Evolutionary conservation across 2,797 vertebrate species (phyloP).

Genomic region (Anomalospiza imberbis): DNA sequence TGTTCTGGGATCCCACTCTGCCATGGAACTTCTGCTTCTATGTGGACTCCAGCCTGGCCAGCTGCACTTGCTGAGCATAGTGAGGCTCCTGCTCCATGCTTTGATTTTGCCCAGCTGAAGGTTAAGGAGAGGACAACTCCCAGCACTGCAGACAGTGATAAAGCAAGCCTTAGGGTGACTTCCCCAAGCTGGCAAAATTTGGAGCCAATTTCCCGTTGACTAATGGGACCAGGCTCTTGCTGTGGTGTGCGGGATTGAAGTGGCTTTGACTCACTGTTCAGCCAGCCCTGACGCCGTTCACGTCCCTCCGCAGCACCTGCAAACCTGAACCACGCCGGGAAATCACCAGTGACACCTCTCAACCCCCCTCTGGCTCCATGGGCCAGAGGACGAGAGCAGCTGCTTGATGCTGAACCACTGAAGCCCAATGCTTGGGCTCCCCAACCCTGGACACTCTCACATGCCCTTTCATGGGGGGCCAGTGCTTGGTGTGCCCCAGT

Average conservation of each 20-base stretch:
- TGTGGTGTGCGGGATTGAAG: neutral
- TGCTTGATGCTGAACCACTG: neutral
- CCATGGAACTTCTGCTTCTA: neutral
- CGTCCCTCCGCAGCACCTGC: neutral
- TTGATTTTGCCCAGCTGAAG: neutral
- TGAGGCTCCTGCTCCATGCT: neutral
- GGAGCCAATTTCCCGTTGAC: slow-evolving; percentile 47
- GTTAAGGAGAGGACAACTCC: slow-evolving; percentile 16
- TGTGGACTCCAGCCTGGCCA: neutral
- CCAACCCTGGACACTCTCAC: neutral
- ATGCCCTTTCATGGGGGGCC: rapidly evolving
- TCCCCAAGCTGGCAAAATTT: slow-evolving; percentile 13
- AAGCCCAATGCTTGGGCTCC: neutral
- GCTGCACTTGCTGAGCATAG: neutral
- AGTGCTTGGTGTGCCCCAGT: rapidly evolving
- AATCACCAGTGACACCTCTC: rapidly evolving
- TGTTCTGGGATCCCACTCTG: neutral
- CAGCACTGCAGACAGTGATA: neutral
- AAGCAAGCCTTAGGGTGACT: slow-evolving; percentile 41
- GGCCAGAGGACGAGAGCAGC: rapidly evolving
- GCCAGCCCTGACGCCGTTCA: neutral
- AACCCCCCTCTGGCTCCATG: neutral
- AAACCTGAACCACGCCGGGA: neutral
- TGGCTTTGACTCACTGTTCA: slow-evolving; percentile 45
- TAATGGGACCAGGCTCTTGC: slow-evolving; percentile 16